phyloP scores from a whole-genome alignment of 2,797 vertebrate species.

The Sebastes taczanowskii region DNA sequence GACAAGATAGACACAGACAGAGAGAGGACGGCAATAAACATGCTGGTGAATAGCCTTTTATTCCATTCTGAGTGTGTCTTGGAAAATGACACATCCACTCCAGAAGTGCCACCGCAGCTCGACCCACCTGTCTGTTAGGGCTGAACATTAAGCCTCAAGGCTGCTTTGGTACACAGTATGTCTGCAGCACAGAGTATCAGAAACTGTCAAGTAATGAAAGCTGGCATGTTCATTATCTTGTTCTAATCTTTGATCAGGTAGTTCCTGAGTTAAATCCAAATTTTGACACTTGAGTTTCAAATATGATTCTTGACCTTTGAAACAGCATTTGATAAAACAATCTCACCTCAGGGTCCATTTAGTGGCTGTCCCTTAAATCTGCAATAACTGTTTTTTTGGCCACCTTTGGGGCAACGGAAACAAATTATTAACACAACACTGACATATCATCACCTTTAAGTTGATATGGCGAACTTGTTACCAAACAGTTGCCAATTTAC shows the following conservation, averaged over 20 bases:
- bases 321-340: not conserved
- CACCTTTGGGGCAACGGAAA: not conserved
- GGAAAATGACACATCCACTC: slow-evolving; percentile 7
- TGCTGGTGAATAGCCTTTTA: not conserved
- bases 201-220: not conserved
- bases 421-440: not conserved
- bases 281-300: not conserved
- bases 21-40: slow-evolving; percentile 10
- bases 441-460: not conserved
- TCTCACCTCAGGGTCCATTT: not conserved
- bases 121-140: not conserved
- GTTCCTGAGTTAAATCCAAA: not conserved
- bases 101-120: not conserved
- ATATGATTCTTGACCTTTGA: not conserved
- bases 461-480: not conserved
- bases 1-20: not conserved
- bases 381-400: not conserved
- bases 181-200: not conserved
- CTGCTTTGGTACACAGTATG: not conserved
- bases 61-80: not conserved
- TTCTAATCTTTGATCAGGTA: not conserved
- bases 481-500: too few relatives aligned
- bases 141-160: not conserved
- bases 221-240: not conserved
- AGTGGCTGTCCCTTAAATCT: not conserved